These are phyloP conservation scores for Psophia crepitans DNA, from an alignment of 2,113 vertebrate species.

Conservation along the genomic window DNA sequence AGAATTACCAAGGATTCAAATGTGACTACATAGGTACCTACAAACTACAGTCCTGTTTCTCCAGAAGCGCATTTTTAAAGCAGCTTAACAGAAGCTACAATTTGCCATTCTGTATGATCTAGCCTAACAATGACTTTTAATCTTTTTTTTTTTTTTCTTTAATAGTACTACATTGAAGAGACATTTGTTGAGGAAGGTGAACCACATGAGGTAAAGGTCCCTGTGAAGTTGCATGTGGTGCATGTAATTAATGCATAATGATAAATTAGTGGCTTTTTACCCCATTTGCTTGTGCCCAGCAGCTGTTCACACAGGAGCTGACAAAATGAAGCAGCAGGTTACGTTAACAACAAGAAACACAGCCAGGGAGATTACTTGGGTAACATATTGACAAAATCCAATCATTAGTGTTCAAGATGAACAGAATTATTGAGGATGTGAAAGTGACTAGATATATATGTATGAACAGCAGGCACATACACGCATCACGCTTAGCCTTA, in stretches of 20 bases:
- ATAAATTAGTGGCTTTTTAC: not conserved
- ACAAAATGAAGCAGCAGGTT: not conserved
- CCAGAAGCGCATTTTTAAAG: not conserved
- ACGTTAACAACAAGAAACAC: not conserved
- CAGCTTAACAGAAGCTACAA: not conserved
- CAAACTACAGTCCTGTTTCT: not conserved
- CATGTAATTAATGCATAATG: not conserved
- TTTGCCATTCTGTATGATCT: not conserved
- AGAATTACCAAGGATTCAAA: not conserved
- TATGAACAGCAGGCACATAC: not conserved
- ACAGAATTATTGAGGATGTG: not conserved
- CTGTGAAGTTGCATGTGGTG: not conserved
- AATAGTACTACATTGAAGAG: slow-evolving; percentile 86
- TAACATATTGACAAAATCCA: not conserved
- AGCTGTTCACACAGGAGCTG: not conserved
- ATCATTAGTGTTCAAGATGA: not conserved
- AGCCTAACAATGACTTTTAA: slow-evolving; percentile 63
- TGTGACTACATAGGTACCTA: too few species aligned
- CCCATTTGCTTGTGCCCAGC: not conserved
- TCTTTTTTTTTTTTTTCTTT: slow-evolving; percentile 54
- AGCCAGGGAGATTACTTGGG: not conserved
- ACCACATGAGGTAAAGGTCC: slow-evolving; percentile 81
- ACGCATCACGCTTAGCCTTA: not conserved
- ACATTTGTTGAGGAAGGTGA: slow-evolving; percentile 76
- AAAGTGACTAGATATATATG: not conserved